phyloP scores from a whole-genome alignment of 2,113 vertebrate genomes.

The Phyllopteryx taeniolatus region DNA sequence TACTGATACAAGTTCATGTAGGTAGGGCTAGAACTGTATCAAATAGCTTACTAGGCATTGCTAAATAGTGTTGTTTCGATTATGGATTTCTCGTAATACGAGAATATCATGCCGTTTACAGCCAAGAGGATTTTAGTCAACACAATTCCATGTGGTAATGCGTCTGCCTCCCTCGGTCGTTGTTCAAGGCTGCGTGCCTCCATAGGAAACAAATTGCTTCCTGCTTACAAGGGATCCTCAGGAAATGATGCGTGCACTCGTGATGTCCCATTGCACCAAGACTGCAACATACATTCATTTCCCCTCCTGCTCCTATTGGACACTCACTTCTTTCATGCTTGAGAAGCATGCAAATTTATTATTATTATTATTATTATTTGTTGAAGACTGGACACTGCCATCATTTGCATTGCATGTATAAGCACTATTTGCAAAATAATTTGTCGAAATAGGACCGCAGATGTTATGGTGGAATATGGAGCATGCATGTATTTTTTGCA shows the following conservation, averaged over 20 bases:
- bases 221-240: slow-evolving; percentile 13
- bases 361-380: slow-evolving; percentile 3
- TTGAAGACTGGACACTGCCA: not conserved
- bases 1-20: not conserved
- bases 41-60: not conserved
- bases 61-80: not conserved
- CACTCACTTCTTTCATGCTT: slow-evolving; percentile 16
- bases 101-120: slow-evolving; percentile 1
- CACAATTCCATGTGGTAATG: slow-evolving; percentile 6
- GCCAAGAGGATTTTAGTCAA: not conserved
- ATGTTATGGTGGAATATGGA: slow-evolving; percentile 3
- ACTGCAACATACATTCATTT: slow-evolving; percentile 26
- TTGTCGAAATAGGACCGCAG: slow-evolving; percentile 4
- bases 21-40: not conserved
- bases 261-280: slow-evolving; percentile 15
- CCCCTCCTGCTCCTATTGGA: slow-evolving; percentile 15
- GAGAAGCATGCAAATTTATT: slow-evolving; percentile 6
- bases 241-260: slow-evolving; percentile 20
- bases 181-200: slow-evolving; percentile 7
- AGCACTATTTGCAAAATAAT: slow-evolving; percentile 3
- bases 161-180: slow-evolving; percentile 5
- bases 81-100: not conserved
- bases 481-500: not conserved
- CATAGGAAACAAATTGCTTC: slow-evolving; percentile 22
- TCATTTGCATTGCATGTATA: slow-evolving; percentile 6